Percentiles rank a stretch among this genome's conserved stretches.
These are phyloP conservation scores for Acanthiza pusilla DNA, from an alignment of 2,797 vertebrate genomes.

Conservation along the genomic window DNA sequence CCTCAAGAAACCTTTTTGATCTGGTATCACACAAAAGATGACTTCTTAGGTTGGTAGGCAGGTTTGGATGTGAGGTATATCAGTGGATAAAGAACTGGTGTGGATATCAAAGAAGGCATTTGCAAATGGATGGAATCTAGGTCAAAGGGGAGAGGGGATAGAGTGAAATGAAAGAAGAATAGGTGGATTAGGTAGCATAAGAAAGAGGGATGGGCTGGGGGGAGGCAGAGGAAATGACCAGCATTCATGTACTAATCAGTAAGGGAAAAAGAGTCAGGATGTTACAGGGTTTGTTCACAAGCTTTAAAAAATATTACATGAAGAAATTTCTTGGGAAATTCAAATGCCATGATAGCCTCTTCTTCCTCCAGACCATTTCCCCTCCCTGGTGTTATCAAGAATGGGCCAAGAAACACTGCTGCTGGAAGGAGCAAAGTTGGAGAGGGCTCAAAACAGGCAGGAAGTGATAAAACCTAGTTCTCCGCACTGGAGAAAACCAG, in stretches of 20 bases:
- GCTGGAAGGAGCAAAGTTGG: neutral
- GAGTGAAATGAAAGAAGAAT: slow-evolving; percentile 14
- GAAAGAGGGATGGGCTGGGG: neutral
- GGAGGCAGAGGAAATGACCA: slow-evolving; percentile 19
- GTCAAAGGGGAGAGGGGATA: slow-evolving; percentile 8
- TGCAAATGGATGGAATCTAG: neutral
- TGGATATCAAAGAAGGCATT: neutral
- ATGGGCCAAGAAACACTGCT: neutral
- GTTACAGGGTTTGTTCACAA: neutral
- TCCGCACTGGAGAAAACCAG: neutral
- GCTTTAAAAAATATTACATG: slow-evolving; percentile 2
- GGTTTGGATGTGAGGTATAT: neutral
- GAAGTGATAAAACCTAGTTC: slow-evolving; percentile 8
- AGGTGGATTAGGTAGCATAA: neutral
- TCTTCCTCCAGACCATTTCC: slow-evolving; percentile 31
- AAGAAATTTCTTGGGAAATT: slow-evolving; percentile 49
- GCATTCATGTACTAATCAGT: neutral
- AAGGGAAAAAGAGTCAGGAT: slow-evolving; percentile 41
- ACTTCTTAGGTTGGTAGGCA: slow-evolving; percentile 5
- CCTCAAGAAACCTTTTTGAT: slow-evolving; percentile 34
- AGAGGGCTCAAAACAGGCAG: slow-evolving; percentile 12
- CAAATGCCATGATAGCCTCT: neutral
- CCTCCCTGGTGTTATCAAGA: slow-evolving; percentile 8
- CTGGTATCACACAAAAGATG: neutral
- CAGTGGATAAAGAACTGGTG: neutral